Percentiles rank a stretch among this genome's conserved stretches.
These are phyloP conservation scores for Pyrrhia umbra DNA, from an alignment of 2,888 invertebrate species.

Conservation along the genomic window DNA sequence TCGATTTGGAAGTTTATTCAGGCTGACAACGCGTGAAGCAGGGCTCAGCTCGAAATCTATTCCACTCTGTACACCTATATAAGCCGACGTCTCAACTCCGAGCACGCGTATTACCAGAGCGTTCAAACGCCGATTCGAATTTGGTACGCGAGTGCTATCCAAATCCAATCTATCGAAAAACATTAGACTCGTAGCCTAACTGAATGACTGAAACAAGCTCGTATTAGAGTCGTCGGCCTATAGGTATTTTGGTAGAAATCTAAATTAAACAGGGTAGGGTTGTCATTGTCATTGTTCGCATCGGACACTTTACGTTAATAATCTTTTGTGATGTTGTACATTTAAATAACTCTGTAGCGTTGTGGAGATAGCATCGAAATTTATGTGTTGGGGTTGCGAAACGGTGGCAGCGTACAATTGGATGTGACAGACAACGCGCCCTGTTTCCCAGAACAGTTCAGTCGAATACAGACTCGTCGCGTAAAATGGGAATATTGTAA, in stretches of 20 bases:
- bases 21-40: conserved; percentile 87
- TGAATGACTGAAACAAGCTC: conserved; percentile 56
- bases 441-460: conserved; percentile 72
- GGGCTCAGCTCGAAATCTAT: conserved; percentile 80
- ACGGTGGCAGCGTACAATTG: conserved; percentile 74
- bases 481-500: conserved; percentile 69
- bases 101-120: conserved; percentile 62
- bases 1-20: conserved; percentile 90
- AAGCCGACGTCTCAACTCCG: conserved; percentile 66
- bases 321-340: conserved; percentile 73
- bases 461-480: conserved; percentile 65
- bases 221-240: conserved; percentile 52
- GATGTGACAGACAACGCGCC: conserved; percentile 77
- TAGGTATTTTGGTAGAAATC: conserved; percentile 50
- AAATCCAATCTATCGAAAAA: conserved; percentile 73
- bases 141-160: conserved; percentile 68
- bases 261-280: conserved; percentile 66
- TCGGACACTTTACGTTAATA: conserved; percentile 66
- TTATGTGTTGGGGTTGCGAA: conserved; percentile 77
- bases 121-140: conserved; percentile 69
- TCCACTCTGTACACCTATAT: conserved; percentile 73
- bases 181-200: conserved; percentile 68
- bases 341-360: conserved; percentile 74
- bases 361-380: conserved; percentile 79
- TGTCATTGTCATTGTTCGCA: conserved; percentile 66